phyloP scores from a whole-genome alignment of 2,888 invertebrate genomes.

The Thera obeliscata region DNA sequence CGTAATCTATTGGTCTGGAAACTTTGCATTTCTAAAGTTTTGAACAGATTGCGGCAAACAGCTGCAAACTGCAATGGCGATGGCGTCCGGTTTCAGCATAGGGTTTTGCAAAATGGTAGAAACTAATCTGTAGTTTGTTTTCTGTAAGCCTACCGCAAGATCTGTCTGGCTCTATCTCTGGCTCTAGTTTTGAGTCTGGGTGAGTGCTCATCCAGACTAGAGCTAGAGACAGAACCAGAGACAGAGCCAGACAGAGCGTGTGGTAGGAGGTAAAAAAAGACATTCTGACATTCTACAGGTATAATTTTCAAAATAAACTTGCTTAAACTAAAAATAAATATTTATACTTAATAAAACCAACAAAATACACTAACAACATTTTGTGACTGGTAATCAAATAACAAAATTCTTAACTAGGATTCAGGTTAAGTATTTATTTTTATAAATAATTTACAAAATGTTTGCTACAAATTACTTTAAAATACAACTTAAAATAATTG shows the following conservation, averaged over 20 bases:
- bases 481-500: not conserved
- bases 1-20: not conserved
- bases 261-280: not conserved
- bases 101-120: no score
- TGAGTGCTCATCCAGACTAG: no score
- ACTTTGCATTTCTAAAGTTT: no score
- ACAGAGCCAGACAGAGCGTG: no score
- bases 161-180: no score
- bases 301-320: not conserved
- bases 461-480: not conserved
- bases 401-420: conserved; percentile 3
- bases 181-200: no score
- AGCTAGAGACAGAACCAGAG: no score
- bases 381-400: conserved; percentile 6
- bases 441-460: conserved; percentile 8
- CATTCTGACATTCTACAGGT: not conserved
- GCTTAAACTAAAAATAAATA: not conserved
- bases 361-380: not conserved
- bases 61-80: no score
- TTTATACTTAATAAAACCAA: not conserved
- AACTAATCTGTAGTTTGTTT: no score
- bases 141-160: no score
- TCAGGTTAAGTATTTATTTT: not conserved
- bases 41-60: no score
- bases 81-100: no score